These are phyloP conservation scores for Dipus sagitta DNA, from an alignment of 2,797 vertebrate species.

Conservation along the genomic window DNA sequence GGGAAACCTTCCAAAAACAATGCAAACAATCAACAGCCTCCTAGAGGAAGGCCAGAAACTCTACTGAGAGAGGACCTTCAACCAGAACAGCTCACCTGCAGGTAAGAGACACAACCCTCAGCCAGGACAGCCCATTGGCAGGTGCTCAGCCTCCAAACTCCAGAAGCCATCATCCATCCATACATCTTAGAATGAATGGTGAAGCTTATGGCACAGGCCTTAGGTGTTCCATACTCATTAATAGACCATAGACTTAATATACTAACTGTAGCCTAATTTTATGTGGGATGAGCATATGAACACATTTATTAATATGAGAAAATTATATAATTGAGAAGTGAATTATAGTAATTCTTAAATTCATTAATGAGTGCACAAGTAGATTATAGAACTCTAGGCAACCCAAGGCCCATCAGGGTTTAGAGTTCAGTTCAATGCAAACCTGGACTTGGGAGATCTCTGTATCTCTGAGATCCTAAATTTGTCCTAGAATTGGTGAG, in stretches of 20 bases:
- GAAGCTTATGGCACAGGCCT: background rate
- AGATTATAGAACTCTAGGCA: background rate
- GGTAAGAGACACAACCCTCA: too few relatives aligned
- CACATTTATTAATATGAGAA: background rate
- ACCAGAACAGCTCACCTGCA: background rate
- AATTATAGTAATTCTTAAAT: background rate
- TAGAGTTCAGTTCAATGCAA: background rate
- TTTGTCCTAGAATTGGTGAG: background rate
- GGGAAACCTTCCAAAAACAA: background rate
- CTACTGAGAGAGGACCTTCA: background rate
- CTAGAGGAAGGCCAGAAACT: background rate
- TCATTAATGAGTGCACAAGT: background rate
- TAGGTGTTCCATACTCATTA: background rate
- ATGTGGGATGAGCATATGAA: background rate
- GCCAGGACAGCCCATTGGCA: background rate
- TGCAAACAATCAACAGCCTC: background rate
- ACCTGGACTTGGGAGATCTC: background rate
- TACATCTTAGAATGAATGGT: background rate
- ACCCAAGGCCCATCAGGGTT: background rate
- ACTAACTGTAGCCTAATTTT: background rate
- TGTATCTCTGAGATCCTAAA: background rate
- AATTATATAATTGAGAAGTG: background rate
- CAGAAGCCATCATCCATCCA: background rate
- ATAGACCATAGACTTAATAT: background rate
- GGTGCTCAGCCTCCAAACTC: background rate